These are phyloP conservation scores for Valencia hispanica DNA, from an alignment of 2,797 vertebrate genomes.

Conservation along the genomic window DNA sequence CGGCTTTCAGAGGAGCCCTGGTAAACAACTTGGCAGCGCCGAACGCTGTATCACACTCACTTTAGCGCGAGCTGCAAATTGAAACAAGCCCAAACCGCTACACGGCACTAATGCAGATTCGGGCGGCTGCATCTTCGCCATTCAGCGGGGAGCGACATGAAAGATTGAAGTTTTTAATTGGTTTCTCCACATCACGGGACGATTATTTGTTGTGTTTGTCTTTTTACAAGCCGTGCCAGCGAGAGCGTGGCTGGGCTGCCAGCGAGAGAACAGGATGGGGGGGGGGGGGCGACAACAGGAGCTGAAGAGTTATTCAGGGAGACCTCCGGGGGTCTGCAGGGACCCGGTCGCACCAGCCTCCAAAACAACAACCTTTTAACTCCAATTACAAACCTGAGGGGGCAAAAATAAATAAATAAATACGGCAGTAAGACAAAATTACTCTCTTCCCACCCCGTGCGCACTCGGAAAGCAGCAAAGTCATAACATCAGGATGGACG, in stretches of 20 bases:
- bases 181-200: slow-evolving; percentile 78
- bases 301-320: slow-evolving; percentile 61
- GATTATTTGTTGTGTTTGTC: slow-evolving; percentile 77
- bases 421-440: slow-evolving; percentile 57
- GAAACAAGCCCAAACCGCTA: slow-evolving; percentile 73
- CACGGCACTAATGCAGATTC: slow-evolving; percentile 70
- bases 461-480: slow-evolving; percentile 51
- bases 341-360: slow-evolving; percentile 51
- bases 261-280: slow-evolving; percentile 23
- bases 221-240: slow-evolving; percentile 67
- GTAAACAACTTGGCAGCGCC: slow-evolving; percentile 75
- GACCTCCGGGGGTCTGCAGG: slow-evolving; percentile 60
- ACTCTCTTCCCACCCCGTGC: slow-evolving; percentile 53
- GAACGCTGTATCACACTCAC: slow-evolving; percentile 67
- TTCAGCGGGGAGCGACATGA: slow-evolving; percentile 80
- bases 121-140: slow-evolving; percentile 72
- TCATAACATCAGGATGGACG: slow-evolving; percentile 47
- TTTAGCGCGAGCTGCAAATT: slow-evolving; percentile 73
- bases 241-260: slow-evolving; percentile 59
- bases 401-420: slow-evolving; percentile 22
- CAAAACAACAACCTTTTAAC: slow-evolving; percentile 78
- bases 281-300: slow-evolving; percentile 52
- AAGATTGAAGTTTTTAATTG: slow-evolving; percentile 84
- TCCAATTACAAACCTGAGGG: slow-evolving; percentile 75
- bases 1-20: slow-evolving; percentile 65